Percentiles rank a stretch among this genome's conserved stretches.
Conservation (phyloP, 92 coral and sea anemone species). For the Zoanthus sociatus region DNA sequence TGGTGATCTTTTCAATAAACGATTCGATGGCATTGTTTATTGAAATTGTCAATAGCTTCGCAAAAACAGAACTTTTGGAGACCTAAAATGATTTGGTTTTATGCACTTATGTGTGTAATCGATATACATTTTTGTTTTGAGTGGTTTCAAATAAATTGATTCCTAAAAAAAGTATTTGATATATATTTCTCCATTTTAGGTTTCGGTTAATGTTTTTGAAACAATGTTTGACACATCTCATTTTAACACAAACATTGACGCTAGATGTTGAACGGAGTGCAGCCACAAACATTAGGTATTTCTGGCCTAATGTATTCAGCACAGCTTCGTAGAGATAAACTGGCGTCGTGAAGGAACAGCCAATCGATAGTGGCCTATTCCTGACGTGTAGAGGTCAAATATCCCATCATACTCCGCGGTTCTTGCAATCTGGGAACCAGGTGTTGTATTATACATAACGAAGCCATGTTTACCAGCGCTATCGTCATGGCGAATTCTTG, state of each 20-base stretch:
- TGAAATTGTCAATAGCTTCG: conserved; percentile 46
- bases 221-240: conserved; percentile 32
- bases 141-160: conserved; percentile 10
- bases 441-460: conserved; percentile 96
- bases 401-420: conserved; percentile 88
- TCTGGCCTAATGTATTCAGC: conserved; percentile 71
- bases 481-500: conserved; percentile 99
- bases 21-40: conserved; percentile 47
- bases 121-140: conserved; percentile 10
- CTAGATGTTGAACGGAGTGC: conserved; percentile 62
- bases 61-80: conserved; percentile 44
- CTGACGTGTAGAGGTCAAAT: conserved; percentile 81
- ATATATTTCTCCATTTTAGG: neutral
- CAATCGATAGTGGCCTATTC: conserved; percentile 71
- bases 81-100: conserved; percentile 46
- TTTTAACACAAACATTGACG: conserved; percentile 63
- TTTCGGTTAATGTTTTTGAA: conserved; percentile 4
- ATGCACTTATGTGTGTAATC: conserved; percentile 6
- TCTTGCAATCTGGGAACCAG: conserved; percentile 88
- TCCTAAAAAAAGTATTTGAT: neutral
- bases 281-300: conserved; percentile 83
- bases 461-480: conserved; percentile 97
- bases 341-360: conserved; percentile 68
- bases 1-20: conserved; percentile 56
- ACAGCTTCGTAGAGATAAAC: conserved; percentile 70